Evolutionary conservation across 2,797 vertebrate genomes (phyloP).

Genomic region (Parotocinclus haroldoi): DNA sequence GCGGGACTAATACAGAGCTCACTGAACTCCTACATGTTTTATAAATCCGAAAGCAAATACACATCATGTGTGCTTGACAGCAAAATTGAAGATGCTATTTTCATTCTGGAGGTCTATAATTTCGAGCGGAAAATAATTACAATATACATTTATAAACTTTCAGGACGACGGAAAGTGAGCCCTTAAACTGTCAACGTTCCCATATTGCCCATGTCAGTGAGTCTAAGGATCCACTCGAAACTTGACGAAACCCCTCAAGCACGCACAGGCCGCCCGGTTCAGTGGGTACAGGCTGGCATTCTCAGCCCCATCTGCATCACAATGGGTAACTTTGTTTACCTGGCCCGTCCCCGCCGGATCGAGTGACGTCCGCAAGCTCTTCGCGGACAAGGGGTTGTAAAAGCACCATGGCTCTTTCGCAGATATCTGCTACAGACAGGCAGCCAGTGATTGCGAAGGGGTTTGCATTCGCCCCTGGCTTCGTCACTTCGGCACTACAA

Average conservation of each 20-base stretch:
- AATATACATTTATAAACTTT: too few species aligned
- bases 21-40: too few species aligned
- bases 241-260: constrained; percentile 61
- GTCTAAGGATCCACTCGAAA: constrained; percentile 9
- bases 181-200: neutral
- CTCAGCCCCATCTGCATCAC: constrained; percentile 75
- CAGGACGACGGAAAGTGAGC: too few species aligned
- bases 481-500: constrained; percentile 23
- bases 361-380: constrained; percentile 62
- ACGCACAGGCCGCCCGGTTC: constrained; percentile 67
- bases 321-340: constrained; percentile 70
- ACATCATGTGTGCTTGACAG: too few species aligned
- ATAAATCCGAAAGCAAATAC: too few species aligned
- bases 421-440: neutral
- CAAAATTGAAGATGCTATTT: too few species aligned
- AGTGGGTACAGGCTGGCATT: constrained; percentile 64
- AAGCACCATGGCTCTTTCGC: neutral
- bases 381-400: constrained; percentile 51
- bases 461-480: constrained; percentile 5
- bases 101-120: too few species aligned
- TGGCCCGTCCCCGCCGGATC: constrained; percentile 56
- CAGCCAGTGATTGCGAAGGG: neutral
- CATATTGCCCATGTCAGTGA: neutral
- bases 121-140: too few species aligned
- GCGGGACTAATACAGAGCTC: too few species aligned